Base-by-base conservation (phyloP, 2,113 vertebrate species). In the Austrofundulus limnaeus region DNA sequence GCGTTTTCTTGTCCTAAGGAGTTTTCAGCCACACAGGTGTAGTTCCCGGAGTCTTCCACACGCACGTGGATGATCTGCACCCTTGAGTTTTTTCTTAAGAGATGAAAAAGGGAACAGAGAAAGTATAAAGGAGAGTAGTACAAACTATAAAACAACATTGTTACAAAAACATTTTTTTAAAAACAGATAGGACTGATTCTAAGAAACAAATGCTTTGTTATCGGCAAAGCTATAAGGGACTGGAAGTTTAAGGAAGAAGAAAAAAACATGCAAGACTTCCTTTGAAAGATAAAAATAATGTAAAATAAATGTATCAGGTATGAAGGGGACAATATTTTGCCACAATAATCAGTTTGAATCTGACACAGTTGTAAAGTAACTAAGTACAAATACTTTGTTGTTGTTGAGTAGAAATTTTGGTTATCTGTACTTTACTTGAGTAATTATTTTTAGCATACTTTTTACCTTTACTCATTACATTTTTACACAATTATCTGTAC, bases 11-110 rank as follows among this genome's bases (percentile, higher is more conserved):
- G 96, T 81, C 97, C 97, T 77, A 96, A 84, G 73, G 94, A 86
- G 90, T 98, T 98, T 91, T 98, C 94, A 0, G 93, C 97, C 92
- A 98, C 94, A 17, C 97, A 98, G 56, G 94, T 95, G 84, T 98
- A 98, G 88, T 98, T 96, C 64, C 96, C 97, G 66, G 95, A 95
- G 55, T 98, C 96, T 82, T 96, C 95, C 74, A 92, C 84, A 80
- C 95, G 95, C 86, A 96, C 94, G 75, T 92, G 95, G 90, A 93
- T 95, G 91, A 98, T 96, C 91, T 97, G 96, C 82, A 98, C 94
- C 89, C 96, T 95, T 71, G 97, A 97, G 92, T 95, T 97, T 93
- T 95, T 98, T 93, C 97, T 98, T 93, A 24, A 69, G 54, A 0
- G 21, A 66, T 23, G 43, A 25, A 16, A 28, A 58, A 9, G 48